Evolutionary conservation across 1,140 invertebrate genomes (phyloP).

Genomic region (Saxidomus purpurata): DNA sequence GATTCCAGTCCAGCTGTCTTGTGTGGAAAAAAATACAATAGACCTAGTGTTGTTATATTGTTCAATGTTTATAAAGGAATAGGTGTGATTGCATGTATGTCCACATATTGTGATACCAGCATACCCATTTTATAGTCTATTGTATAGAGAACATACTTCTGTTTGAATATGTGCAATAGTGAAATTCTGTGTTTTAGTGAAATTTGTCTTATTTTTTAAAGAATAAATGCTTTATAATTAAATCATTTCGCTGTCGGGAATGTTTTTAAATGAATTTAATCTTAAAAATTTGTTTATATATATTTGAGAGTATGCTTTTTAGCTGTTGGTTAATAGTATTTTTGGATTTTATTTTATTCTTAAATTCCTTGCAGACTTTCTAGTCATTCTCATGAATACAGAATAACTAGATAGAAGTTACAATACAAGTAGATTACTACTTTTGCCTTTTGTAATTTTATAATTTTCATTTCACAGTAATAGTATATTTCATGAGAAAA

Average conservation of each 20-base stretch:
- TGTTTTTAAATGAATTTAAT: slow-evolving; percentile 14
- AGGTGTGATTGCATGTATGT: neutral
- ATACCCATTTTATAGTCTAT: neutral
- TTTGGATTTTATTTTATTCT: neutral
- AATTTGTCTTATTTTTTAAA: neutral
- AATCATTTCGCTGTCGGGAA: neutral
- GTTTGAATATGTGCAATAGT: slow-evolving; percentile 29
- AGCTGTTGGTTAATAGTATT: neutral
- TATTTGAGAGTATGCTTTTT: neutral
- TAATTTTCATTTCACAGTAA: no score
- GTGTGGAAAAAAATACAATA: no score
- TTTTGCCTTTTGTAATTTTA: no score
- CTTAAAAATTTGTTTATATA: neutral
- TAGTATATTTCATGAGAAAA: no score
- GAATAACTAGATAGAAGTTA: neutral
- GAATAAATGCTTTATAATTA: neutral
- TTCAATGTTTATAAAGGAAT: no score
- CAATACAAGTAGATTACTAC: no score
- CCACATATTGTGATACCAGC: slow-evolving; percentile 3
- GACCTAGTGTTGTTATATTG: no score
- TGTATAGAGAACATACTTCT: neutral
- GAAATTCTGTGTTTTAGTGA: slow-evolving; percentile 1
- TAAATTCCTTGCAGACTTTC: neutral
- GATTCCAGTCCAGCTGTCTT: neutral
- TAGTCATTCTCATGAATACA: neutral